Evolutionary conservation across 2,113 vertebrate genomes (phyloP).

Genomic region (Sisor rabdophorus): DNA sequence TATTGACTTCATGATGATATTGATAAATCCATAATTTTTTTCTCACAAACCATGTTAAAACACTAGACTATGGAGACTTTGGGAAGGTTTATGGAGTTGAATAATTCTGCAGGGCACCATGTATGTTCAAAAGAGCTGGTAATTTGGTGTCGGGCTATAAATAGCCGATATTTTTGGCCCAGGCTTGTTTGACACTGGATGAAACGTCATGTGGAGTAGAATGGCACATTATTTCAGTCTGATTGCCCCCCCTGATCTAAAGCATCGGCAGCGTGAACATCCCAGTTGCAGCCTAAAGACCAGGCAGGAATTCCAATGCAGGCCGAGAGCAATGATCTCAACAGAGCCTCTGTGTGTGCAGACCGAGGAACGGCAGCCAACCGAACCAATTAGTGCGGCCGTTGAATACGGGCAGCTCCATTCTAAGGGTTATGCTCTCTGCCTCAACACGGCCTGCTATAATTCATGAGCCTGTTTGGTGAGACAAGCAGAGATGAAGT

Average conservation of each 20-base stretch:
- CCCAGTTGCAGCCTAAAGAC: background rate
- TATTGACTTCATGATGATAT: no score
- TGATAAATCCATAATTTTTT: background rate
- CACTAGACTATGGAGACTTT: background rate
- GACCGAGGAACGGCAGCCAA: conserved; percentile 39
- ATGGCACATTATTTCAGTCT: background rate
- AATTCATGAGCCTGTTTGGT: conserved; percentile 69
- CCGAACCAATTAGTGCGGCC: conserved; percentile 50
- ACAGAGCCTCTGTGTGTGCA: conserved; percentile 33
- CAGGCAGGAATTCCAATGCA: conserved; percentile 1
- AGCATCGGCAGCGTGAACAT: background rate
- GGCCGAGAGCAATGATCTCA: conserved; percentile 31
- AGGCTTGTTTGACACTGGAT: background rate
- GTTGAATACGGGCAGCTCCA: conserved; percentile 42
- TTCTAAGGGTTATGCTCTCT: conserved; percentile 47
- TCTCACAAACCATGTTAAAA: background rate
- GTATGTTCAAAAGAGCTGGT: background rate
- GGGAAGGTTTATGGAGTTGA: background rate
- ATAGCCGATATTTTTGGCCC: background rate
- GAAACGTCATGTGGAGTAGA: no score
- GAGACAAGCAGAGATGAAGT: conserved; percentile 66
- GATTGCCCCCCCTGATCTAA: background rate
- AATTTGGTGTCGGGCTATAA: background rate
- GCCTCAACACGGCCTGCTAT: conserved; percentile 59
- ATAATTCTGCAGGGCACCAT: background rate